Conservation (phyloP, 2,888 invertebrate genomes). For the Panopea generosa region DNA sequence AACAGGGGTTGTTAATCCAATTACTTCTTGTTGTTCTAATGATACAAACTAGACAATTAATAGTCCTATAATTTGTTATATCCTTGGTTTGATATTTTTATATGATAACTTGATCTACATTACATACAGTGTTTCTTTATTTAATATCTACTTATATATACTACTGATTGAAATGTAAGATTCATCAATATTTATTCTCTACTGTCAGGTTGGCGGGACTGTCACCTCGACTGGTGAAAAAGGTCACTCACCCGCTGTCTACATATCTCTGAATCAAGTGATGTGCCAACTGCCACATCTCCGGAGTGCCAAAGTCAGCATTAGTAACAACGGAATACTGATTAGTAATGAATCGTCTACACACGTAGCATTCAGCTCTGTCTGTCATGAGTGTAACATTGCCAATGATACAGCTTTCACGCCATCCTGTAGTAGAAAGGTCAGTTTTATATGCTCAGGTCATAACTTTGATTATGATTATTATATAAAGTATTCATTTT, state of each 20-base stretch:
- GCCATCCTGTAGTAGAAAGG: conserved; percentile 48
- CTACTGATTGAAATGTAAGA: too few relatives aligned
- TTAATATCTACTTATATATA: too few relatives aligned
- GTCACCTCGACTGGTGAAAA: conserved; percentile 35
- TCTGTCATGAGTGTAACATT: conserved; percentile 67
- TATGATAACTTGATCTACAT: too few relatives aligned
- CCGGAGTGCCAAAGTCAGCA: conserved; percentile 62
- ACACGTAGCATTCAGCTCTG: conserved; percentile 68
- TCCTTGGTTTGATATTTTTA: too few relatives aligned
- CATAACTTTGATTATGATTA: too few relatives aligned
- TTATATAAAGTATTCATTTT: too few relatives aligned
- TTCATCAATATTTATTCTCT: too few relatives aligned
- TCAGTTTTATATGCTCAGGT: conserved; percentile 50
- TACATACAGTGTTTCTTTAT: too few relatives aligned
- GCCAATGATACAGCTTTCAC: conserved; percentile 42
- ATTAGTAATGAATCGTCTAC: conserved; percentile 54
- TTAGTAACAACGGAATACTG: conserved; percentile 70
- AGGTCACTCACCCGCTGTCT: conserved; percentile 50
- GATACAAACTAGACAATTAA: too few relatives aligned
- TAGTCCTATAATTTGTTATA: too few relatives aligned
- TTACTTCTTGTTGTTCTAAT: too few relatives aligned
- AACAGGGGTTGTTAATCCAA: too few relatives aligned
- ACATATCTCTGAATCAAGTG: conserved; percentile 69
- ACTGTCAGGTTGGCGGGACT: conserved; percentile 51
- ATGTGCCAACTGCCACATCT: conserved; percentile 65